Conservation (phyloP, 2,888 invertebrate genomes). For the Eupeodes luniger region DNA sequence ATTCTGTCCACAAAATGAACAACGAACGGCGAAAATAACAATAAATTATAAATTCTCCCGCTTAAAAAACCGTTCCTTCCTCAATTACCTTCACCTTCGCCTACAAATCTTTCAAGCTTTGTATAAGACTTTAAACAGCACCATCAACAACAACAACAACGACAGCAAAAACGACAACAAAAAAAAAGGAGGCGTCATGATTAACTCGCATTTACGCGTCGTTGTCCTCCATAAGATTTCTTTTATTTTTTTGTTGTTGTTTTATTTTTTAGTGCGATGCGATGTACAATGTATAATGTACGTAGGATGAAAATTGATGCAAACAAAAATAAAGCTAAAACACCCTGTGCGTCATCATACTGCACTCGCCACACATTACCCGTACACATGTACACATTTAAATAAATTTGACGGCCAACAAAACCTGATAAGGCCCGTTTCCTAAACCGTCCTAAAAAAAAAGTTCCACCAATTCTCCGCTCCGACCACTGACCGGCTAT, state of each 20-base stretch:
- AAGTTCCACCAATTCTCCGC: neutral
- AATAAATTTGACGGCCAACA: conserved; percentile 75
- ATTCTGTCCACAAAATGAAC: neutral
- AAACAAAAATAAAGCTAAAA: conserved; percentile 46
- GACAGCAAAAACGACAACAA: neutral
- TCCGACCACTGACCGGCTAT: conserved; percentile 4
- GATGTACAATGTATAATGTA: neutral
- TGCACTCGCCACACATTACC: conserved; percentile 42
- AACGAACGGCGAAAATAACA: conserved; percentile 9
- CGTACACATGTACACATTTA: conserved; percentile 60
- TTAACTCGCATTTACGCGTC: conserved; percentile 73
- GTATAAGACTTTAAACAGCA: neutral
- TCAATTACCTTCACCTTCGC: conserved; percentile 73
- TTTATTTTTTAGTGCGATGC: conserved; percentile 18
- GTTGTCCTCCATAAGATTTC: conserved; percentile 51
- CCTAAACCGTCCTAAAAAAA: neutral
- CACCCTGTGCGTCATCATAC: conserved; percentile 56
- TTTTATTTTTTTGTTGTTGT: conserved; percentile 4
- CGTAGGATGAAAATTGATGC: neutral
- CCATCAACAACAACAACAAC: neutral
- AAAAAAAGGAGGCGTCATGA: conserved; percentile 65
- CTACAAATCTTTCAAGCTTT: conserved; percentile 52
- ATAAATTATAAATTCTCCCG: conserved; percentile 41
- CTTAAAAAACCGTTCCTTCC: conserved; percentile 47
- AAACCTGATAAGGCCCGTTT: conserved; percentile 68